Evolutionary conservation across 2,113 vertebrate species (phyloP), one percentile per base, ranked within the genome.

Genomic region (Oryzias celebensis): DNA sequence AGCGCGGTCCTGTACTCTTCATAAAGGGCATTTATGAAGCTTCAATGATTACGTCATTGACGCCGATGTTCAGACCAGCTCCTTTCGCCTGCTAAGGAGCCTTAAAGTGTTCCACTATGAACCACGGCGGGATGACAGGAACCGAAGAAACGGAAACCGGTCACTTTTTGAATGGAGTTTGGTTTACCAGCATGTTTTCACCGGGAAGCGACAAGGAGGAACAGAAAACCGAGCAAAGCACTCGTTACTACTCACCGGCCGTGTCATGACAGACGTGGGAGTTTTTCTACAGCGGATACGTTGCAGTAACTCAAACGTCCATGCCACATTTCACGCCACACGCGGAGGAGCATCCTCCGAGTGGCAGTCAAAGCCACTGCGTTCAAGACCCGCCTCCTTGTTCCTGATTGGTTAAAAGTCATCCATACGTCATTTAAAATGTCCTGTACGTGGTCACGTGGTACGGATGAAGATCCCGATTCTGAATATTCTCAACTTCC

Each of bases 361-460:
- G 41, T 48, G 7, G 65, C 72, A 5, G 24, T 13, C 82, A 49
- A 82, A 2, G 66, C 0, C 47, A 26, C 14, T 59, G 56, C 0
- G 8, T 0, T 0, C 0, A 8, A 7, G 63, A 3, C 2, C 65
- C 77, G 60, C 79, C 77, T 16, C 0, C 67, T 50, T 17, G 0
- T 6, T 31, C 24, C 7, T 60, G 68, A 84, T 85, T 87, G 80
- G 81, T 23, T 28, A 3, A 57, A 26, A 1, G 0, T 3, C 15
- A 3, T 5, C 1, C 12, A 2, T 36, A 36, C 8, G 36, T 36
- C 8, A 12, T 36, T 12, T 36, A 28, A 28, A 28, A 28, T 28
- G 26, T 5, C 5, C 26, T 6, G 20, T 20, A 28, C 36, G 2
- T 36, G 36, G 36, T 36, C 36, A 36, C 36, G 1, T 36, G 36